Evolutionary conservation across 1,140 invertebrate genomes (phyloP), one percentile per base, ranked within the genome.

Genomic region (Choristoneura fumiferana): DNA sequence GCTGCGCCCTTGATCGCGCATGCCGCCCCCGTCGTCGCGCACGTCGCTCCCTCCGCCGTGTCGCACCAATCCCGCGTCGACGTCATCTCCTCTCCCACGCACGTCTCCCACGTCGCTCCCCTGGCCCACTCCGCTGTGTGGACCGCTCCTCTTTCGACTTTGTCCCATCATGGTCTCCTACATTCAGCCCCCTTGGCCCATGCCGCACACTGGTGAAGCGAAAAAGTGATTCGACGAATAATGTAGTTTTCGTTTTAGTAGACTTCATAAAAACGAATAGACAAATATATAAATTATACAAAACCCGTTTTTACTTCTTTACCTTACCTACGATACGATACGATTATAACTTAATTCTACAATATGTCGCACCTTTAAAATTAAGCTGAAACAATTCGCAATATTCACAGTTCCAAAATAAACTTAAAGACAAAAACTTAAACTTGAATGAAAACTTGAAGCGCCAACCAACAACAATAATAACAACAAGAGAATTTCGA

Each of bases 51-150:
- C n/a, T 15, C 58, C 9, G 58, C 56, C 17, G 83, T 86, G 1
- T 86, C 82, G 0, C 82, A 86, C 45, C 82, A 85, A 49, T 81
- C 78, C 63, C 80, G 59, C 10, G 59, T 61, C 2, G 59, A 61
- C 14, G 52, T 56, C n/a, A 10, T 76, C 70, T 62, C 67, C 34
- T 57, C 68, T 17, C 63, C 72, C 57, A 61, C 34, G 38, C 40
- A 54, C 43, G 57, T 62, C 8, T 22, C 69, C 9, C 34, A 57
- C 18, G 65, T 49, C 12, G 43, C 76, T 59, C 57, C 56, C 58
- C 34, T 60, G 17, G 67, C 65, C 62, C 71, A 71, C 57, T 68
- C 73, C 15, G 56, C 55, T 39, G 61, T 57, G 15, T 34, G 54
- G 39, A 57, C 59, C 33, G 58, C 71, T 15, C 63, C 72, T 10